phyloP scores from a whole-genome alignment of 2,888 invertebrate species.

The Drosophila limbata region DNA sequence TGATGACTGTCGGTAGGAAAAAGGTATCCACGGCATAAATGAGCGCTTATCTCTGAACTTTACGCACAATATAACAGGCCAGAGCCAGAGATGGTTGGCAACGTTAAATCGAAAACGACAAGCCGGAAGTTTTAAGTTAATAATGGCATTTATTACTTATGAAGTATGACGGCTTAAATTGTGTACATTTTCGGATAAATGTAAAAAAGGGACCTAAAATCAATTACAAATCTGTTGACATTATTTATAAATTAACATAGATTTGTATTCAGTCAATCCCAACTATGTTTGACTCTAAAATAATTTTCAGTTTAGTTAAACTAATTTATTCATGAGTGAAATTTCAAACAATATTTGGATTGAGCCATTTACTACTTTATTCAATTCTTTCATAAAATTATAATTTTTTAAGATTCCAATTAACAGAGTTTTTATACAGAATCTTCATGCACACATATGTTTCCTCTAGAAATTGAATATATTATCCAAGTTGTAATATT shows the following conservation, averaged over 20 bases:
- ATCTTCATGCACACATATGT: too few relatives aligned
- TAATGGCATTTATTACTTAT: conserved; percentile 35
- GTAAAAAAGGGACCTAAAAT: not conserved
- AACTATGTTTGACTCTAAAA: not conserved
- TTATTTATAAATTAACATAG: not conserved
- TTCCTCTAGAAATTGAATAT: too few relatives aligned
- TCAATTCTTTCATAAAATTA: too few relatives aligned
- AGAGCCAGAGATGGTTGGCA: conserved; percentile 37
- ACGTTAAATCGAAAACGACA: conserved; percentile 50
- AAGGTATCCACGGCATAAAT: conserved; percentile 36
- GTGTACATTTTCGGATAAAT: not conserved
- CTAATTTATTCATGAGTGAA: too few relatives aligned
- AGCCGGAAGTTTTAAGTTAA: conserved; percentile 30
- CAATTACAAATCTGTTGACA: not conserved
- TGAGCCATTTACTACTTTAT: too few relatives aligned
- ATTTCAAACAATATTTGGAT: too few relatives aligned
- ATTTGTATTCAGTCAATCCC: not conserved
- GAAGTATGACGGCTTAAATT: conserved; percentile 19
- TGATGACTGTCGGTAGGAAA: conserved; percentile 44
- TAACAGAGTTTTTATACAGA: too few relatives aligned
- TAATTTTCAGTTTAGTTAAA: not conserved
- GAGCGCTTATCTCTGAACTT: conserved; percentile 71
- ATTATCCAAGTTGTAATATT: too few relatives aligned
- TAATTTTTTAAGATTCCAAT: too few relatives aligned
- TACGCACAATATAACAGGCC: conserved; percentile 69